Percentiles rank a stretch among this genome's conserved stretches.
Evolutionary conservation across 2,888 invertebrate species (phyloP).

Genomic region (Adela reaumurella): DNA sequence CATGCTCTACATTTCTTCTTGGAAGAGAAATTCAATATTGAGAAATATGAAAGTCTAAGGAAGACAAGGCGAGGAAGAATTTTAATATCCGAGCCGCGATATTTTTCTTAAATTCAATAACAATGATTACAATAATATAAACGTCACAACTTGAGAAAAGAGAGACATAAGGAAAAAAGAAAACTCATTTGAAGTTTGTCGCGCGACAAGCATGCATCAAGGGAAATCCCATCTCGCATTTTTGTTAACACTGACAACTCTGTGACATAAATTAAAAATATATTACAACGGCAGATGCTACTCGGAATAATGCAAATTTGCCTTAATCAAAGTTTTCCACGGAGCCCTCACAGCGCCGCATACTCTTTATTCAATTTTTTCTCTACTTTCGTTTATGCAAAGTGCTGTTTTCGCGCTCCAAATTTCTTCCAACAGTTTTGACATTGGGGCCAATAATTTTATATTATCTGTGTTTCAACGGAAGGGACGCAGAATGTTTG

Average conservation of each 20-base stretch:
- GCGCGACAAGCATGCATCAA: slow-evolving; percentile 24
- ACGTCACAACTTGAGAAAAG: too few species aligned
- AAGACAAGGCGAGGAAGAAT: too few species aligned
- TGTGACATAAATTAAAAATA: slow-evolving; percentile 48
- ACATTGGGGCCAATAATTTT: too few species aligned
- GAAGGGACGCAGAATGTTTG: too few species aligned
- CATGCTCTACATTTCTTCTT: too few species aligned
- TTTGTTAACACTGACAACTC: slow-evolving; percentile 28
- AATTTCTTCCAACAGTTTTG: not conserved
- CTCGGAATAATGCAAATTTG: slow-evolving; percentile 36
- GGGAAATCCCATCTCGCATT: slow-evolving; percentile 13
- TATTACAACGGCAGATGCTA: slow-evolving; percentile 40
- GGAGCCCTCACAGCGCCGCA: slow-evolving; percentile 13
- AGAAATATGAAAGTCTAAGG: too few species aligned
- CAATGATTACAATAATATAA: too few species aligned
- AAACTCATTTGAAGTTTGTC: not conserved
- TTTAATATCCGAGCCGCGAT: too few species aligned
- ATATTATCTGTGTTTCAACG: too few species aligned
- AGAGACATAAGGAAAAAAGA: too few species aligned
- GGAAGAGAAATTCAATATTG: too few species aligned
- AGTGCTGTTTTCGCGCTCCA: not conserved
- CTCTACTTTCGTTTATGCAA: slow-evolving; percentile 1
- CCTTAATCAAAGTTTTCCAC: slow-evolving; percentile 37
- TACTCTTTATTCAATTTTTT: slow-evolving; percentile 28
- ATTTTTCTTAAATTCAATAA: too few species aligned